These are phyloP conservation scores for Lydus trimaculatus DNA, from an alignment of 2,888 invertebrate genomes.

Conservation along the genomic window DNA sequence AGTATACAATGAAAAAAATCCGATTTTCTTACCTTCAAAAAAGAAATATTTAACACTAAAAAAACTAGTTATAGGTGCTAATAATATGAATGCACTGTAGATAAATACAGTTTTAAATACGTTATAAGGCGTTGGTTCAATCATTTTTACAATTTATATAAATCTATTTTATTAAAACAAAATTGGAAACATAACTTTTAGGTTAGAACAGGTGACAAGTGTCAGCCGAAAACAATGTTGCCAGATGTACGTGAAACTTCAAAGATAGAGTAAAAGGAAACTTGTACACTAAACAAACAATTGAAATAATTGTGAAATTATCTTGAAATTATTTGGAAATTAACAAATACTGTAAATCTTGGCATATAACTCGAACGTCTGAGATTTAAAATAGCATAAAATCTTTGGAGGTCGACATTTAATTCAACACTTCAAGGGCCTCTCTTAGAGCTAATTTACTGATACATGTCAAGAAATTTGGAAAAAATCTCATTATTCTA, in stretches of 20 bases:
- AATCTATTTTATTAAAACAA: neutral
- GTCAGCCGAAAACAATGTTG: neutral
- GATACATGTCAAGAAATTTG: too few relatives aligned
- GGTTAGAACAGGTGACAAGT: neutral
- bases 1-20: constrained; percentile 1
- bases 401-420: too few relatives aligned
- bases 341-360: too few relatives aligned
- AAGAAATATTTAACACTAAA: constrained; percentile 73
- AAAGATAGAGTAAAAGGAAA: too few relatives aligned
- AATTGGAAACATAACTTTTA: neutral
- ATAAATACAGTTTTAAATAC: constrained; percentile 79
- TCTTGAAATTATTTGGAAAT: too few relatives aligned
- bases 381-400: too few relatives aligned
- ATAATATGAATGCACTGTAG: constrained; percentile 78
- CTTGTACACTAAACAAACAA: too few relatives aligned
- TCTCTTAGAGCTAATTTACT: too few relatives aligned
- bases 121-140: constrained; percentile 72
- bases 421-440: too few relatives aligned
- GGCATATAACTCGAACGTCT: too few relatives aligned
- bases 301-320: too few relatives aligned
- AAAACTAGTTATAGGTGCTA: constrained; percentile 78
- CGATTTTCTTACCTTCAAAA: constrained; percentile 67
- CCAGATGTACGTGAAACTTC: neutral
- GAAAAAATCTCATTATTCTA: too few relatives aligned
- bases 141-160: constrained; percentile 26